Evolutionary conservation across 1,140 invertebrate genomes (phyloP), one percentile per base, ranked within the genome.

Genomic region (Lordiphosa stackelbergi): DNA sequence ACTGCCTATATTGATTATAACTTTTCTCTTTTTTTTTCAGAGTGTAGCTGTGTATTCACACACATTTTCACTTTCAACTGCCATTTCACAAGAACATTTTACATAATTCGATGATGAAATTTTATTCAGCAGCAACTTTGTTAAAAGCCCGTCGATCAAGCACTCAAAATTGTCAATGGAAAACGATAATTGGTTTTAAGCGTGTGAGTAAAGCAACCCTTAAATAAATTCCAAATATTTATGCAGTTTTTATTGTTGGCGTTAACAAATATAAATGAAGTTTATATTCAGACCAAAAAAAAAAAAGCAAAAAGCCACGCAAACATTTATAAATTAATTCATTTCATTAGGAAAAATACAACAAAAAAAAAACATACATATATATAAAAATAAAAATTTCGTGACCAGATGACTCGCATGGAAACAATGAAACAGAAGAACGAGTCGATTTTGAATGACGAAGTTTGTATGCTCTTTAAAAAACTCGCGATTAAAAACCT

Each of bases 91-190:
- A 69, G 61, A 54, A 60, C 36, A 79, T 60, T 81, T 81, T 74
- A 71, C 74, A 69, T 69, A 81, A 79, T 55, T 61, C 52, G 49
- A 61, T 79, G 74, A 79, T 79, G 71, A 79, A 79, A 79, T 75
- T 73, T 71, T 31, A 8, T 31, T 46, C 63, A 66, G 54, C 58
- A 68, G 70, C 73, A 64, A 46, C 46, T 55, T 61, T 41, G 45
- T 58, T 48, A 60, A 59, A 71, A 77, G 62, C 42, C 48, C 8
- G 28, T 31, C 28, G 28, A 31, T 31, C 28, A 31, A 31, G 28
- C 43, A 45, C 52, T 48, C 42, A 65, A 65, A 45, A 40, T 43
- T 40, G 28, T 31, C 28, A 22, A 19, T 37, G 19, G 34, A n/a
- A 46, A 46, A 16, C 36, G 5, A 40, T 9, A 16, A 22, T 31